Evolutionary conservation across 2,797 vertebrate species (phyloP), one percentile per base, ranked within the genome.

Genomic region (Pangasius krempfi): DNA sequence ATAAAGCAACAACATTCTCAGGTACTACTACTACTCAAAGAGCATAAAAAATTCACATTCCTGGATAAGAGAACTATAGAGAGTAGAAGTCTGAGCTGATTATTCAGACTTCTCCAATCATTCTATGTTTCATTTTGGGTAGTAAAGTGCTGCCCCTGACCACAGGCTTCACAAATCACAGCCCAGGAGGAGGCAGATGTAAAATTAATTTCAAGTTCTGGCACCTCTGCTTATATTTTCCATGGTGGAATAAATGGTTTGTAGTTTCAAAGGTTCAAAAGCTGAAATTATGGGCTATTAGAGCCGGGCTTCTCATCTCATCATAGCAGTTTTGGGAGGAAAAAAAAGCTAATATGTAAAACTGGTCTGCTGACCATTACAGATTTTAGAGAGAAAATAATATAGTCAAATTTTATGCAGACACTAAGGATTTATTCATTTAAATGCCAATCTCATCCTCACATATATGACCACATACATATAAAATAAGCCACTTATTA

Each of bases 141-240:
- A 37, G 30, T 37, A 13, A 80, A 80, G 18, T 25, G 20, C 20
- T 37, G 78, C 30, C 30, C 78, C 25, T 80, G 78, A 22, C 78
- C 54, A 37, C 30, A 22, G 9, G 13, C 54, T 80, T 80, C 54
- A 58, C 78, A 80, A 37, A 80, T 80, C 30, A 22, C 78, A 80
- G 52, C 30, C 33, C 52, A 80, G 30, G 30, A 80, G 52, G 30
- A 37, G 9, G 58, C 52, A 4, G n/a, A 18, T 30, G 14, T 27
- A 14, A 50, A 50, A 47, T 12, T 9, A 30, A 54, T 7, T n/a
- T 54, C 14, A 78, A 3, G 47, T 78, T 52, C 56, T 66, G 66
- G 50, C 79, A 54, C 86, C 50, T 52, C 52, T 66, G 60, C 62
- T 81, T 47, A 70, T 84, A 85, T 33, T 56, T 85, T 44, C 79